Evolutionary conservation across 1,140 invertebrate species (phyloP), one percentile per base, ranked within the genome.

Genomic region (Anagrus nilaparvatae): DNA sequence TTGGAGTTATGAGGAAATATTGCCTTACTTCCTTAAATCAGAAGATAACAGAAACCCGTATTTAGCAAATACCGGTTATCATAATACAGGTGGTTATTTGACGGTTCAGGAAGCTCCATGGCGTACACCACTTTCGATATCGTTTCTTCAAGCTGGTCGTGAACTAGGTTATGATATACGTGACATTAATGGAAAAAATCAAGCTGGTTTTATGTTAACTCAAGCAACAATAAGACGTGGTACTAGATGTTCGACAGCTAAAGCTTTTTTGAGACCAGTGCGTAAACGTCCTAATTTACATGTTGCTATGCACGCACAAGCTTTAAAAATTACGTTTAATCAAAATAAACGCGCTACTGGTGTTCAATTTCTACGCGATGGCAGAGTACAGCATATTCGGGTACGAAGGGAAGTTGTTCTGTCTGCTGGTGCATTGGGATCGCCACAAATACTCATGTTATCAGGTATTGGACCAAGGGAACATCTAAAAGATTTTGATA

Each of bases 21-120:
- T 92, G 14, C 87, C 85, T 2, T 94, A 92, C 55, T 94, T 94
- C 56, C 67, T 82, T 7, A 93, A 92, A 58, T 87, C 84, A 0
- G 88, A 92, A 61, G 84, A 89, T 58, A 87, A 90, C 51, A 70
- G 85, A 6, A 89, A 88, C 58, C 84, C 84, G 0, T 88, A 88
- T 48, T 55, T 87, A 29, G 72, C 75, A 0, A 71, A 74, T 21
- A 85, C 76, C 1, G 71, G 78, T 0, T 90, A 90, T 49, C 87
- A 92, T 52, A 63, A 69, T 0, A 76, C 74, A 0, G 84, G 84
- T 0, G 88, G 88, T 2, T 87, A 87, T 55, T 58, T 90, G 5
- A 89, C 87, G 0, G 83, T 91, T 0, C 84, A 88, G 59, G 87
- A 89, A 53, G 69, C 84, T 0, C 81, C 86, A 0, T 88, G 85